Evolutionary conservation across 2,113 vertebrate genomes (phyloP).

Genomic region (Pedionomus torquatus): DNA sequence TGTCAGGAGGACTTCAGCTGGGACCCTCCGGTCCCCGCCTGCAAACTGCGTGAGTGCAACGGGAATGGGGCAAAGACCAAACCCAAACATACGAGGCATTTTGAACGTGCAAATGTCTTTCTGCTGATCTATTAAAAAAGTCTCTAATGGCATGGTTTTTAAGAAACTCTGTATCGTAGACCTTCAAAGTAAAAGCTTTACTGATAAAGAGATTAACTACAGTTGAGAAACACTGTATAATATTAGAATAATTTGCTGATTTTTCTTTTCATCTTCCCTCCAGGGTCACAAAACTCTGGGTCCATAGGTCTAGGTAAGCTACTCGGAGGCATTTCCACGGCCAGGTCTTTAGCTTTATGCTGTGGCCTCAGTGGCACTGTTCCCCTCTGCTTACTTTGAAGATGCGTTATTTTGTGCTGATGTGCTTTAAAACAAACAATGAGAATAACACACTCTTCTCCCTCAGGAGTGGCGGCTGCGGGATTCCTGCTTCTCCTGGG

Average conservation of each 20-base stretch:
- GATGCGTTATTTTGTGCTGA: not conserved
- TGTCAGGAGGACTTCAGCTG: constrained; percentile 65
- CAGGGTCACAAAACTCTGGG: not conserved
- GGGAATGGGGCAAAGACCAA: not conserved
- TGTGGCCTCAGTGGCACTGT: not conserved
- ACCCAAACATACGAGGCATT: not conserved
- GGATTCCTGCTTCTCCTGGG: constrained; percentile 46
- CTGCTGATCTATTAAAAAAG: too few relatives aligned
- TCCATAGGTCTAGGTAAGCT: constrained; percentile 44
- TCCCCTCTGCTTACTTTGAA: not conserved
- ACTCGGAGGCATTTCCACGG: not conserved
- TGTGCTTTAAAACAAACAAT: not conserved
- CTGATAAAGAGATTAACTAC: not conserved
- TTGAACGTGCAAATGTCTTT: not conserved
- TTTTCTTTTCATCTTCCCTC: not conserved
- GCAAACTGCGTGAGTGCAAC: constrained; percentile 45
- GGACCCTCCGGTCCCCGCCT: constrained; percentile 67
- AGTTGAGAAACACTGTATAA: not conserved
- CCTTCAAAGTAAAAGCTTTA: not conserved
- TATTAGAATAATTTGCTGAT: not conserved
- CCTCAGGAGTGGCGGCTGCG: not conserved
- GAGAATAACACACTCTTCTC: not conserved
- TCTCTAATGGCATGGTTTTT: not conserved
- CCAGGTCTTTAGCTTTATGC: not conserved
- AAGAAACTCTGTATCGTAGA: not conserved